phyloP scores from a whole-genome alignment of 2,113 vertebrate species.

The Tiliqua scincoides region DNA sequence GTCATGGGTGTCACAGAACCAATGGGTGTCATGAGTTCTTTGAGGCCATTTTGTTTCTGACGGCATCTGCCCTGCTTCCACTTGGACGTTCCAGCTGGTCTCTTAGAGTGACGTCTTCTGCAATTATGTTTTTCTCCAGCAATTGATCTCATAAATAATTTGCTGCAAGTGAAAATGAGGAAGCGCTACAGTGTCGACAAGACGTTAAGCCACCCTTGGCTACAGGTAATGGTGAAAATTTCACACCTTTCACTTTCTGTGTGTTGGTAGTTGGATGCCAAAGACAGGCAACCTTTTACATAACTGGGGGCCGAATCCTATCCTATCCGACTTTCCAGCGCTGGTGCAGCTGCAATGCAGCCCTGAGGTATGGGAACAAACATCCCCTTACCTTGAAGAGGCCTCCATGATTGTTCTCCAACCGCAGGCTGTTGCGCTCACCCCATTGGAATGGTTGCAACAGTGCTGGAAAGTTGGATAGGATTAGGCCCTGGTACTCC shows the following conservation, averaged over 20 bases:
- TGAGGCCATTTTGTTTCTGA: background rate
- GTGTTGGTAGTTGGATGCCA: conserved; percentile 6
- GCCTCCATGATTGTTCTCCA: too few relatives aligned
- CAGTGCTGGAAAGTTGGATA: too few relatives aligned
- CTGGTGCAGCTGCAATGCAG: too few relatives aligned
- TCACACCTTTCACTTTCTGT: background rate
- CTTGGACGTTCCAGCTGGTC: background rate
- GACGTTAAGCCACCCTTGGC: conserved; percentile 95
- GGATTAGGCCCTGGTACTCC: too few relatives aligned
- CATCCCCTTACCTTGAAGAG: too few relatives aligned
- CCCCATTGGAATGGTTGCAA: too few relatives aligned
- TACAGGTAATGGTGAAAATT: conserved; percentile 84
- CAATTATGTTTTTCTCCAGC: conserved; percentile 80
- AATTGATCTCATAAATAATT: conserved; percentile 97
- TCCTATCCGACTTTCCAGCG: too few relatives aligned
- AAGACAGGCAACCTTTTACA: background rate
- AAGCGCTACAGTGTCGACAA: conserved; percentile 98
- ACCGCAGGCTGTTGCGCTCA: too few relatives aligned
- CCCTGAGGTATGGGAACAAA: too few relatives aligned
- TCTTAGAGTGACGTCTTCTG: conserved; percentile 36
- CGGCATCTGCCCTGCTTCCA: background rate
- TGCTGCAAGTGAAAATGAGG: conserved; percentile 99
- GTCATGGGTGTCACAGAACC: background rate
- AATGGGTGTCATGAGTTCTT: background rate
- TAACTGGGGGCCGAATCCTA: too few relatives aligned